phyloP scores from a whole-genome alignment of 2,113 vertebrate species.

The Pterocles orientalis region DNA sequence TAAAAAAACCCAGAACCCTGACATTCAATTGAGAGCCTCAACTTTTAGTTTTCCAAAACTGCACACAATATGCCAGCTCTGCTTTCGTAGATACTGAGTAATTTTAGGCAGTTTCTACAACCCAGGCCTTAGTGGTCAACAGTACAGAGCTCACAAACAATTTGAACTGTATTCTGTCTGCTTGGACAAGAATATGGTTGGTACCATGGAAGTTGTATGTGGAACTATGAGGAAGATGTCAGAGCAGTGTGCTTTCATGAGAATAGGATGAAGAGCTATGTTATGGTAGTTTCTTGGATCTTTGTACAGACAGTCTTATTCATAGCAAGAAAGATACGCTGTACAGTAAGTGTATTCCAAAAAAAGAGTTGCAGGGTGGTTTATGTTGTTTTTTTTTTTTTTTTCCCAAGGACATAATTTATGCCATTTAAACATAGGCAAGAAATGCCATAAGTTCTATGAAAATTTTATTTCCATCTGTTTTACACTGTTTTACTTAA shows the following conservation, averaged over 20 bases:
- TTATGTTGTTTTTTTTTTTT: rapidly evolving
- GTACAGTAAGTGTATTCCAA: background rate
- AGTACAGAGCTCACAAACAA: background rate
- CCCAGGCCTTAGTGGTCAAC: background rate
- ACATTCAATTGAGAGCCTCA: background rate
- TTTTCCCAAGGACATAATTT: background rate
- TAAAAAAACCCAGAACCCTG: rapidly evolving
- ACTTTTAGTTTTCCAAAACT: background rate
- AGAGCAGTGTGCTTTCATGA: background rate
- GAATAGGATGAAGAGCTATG: background rate
- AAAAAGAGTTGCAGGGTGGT: background rate
- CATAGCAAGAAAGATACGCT: background rate
- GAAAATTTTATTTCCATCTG: background rate
- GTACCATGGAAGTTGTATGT: background rate
- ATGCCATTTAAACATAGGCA: background rate
- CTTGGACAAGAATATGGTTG: background rate
- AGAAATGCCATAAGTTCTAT: background rate
- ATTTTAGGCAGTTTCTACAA: background rate
- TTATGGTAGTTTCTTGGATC: background rate
- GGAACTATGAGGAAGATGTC: background rate
- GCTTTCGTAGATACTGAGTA: background rate
- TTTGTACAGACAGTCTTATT: background rate
- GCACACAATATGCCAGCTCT: background rate
- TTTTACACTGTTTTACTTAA: background rate
- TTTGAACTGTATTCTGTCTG: background rate